These are phyloP conservation scores for Lasius fuliginosus DNA, from an alignment of 2,888 invertebrate species.

Conservation along the genomic window DNA sequence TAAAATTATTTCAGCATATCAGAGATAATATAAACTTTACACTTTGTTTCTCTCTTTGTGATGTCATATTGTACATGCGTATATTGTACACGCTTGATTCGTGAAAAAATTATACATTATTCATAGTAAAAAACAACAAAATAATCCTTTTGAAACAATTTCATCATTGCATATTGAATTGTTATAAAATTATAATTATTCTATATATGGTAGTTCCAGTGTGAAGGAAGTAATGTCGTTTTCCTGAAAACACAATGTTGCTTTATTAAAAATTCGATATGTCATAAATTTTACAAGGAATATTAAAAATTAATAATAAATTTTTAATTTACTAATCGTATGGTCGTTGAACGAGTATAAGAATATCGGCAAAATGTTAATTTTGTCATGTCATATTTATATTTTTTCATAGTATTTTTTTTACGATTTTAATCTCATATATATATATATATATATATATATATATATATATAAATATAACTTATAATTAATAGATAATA, in stretches of 20 bases:
- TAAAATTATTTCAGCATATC: slow-evolving; percentile 30
- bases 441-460: not conserved
- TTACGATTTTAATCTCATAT: not conserved
- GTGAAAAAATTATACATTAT: slow-evolving; percentile 13
- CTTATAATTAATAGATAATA: slow-evolving; percentile 32
- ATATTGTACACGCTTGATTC: not conserved
- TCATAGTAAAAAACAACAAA: not conserved
- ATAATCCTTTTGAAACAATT: not conserved
- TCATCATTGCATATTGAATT: not conserved
- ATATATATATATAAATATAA: not conserved
- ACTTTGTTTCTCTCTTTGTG: not conserved
- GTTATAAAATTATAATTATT: not conserved
- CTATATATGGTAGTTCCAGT: not conserved
- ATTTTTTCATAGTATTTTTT: not conserved
- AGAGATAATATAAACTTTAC: slow-evolving; percentile 15
- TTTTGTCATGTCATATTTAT: not conserved
- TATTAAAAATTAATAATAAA: slow-evolving; percentile 32
- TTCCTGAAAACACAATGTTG: slow-evolving; percentile 29
- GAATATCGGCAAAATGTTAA: slow-evolving; percentile 27
- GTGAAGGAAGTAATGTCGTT: not conserved
- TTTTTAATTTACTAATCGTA: not conserved
- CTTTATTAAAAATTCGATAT: slow-evolving; percentile 54
- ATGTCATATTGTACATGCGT: not conserved
- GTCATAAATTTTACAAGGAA: slow-evolving; percentile 46
- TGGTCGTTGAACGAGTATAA: slow-evolving; percentile 34